Evolutionary conservation across 2,113 vertebrate species (phyloP).

Genomic region (Accipiter virgatus): DNA sequence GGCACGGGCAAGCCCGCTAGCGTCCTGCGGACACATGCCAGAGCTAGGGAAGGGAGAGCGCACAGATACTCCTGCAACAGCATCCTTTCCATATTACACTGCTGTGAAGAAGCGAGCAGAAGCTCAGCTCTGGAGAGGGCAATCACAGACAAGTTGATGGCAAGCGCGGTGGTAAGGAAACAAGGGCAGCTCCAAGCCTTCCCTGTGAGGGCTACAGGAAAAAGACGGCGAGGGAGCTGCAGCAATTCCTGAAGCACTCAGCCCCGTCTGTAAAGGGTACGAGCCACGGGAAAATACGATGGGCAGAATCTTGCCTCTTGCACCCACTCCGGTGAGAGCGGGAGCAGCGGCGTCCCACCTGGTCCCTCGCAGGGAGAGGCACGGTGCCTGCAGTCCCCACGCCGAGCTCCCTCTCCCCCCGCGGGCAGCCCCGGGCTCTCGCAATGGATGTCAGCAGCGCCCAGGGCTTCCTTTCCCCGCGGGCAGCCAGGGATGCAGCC

Average conservation of each 20-base stretch:
- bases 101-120: accelerated
- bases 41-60: background rate
- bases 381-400: background rate
- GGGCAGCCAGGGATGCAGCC: background rate
- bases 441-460: background rate
- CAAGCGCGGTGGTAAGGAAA: background rate
- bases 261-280: background rate
- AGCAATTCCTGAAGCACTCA: background rate
- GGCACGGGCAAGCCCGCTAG: background rate
- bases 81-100: accelerated
- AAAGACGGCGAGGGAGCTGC: background rate
- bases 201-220: background rate
- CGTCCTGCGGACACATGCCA: background rate
- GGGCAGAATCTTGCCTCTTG: background rate
- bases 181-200: background rate
- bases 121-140: background rate
- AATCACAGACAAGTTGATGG: background rate
- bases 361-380: too few relatives aligned
- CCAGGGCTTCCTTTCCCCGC: background rate
- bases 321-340: accelerated
- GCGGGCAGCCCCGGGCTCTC: background rate
- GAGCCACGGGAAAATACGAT: accelerated
- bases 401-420: background rate
- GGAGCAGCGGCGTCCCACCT: background rate
- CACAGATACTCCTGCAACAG: background rate